Conservation (phyloP, 1,140 invertebrate genomes). For the Temnothorax longispinosus region DNA sequence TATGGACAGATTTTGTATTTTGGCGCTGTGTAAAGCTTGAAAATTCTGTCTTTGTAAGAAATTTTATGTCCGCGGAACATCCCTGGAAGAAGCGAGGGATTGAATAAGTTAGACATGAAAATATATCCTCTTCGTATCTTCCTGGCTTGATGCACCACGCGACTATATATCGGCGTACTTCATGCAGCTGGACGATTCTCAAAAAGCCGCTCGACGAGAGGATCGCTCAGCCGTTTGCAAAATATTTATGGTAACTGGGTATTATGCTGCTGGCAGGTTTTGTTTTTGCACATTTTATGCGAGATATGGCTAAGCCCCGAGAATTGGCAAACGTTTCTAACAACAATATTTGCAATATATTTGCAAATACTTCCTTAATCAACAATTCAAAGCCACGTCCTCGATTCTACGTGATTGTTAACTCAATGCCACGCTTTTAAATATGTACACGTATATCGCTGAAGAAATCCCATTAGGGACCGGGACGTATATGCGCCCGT, state of each 20-base stretch:
- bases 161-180: slow-evolving; percentile 31
- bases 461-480: slow-evolving; percentile 10
- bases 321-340: slow-evolving; percentile 26
- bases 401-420: neutral
- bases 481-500: neutral
- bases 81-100: neutral
- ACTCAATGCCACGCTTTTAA: neutral
- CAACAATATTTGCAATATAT: neutral
- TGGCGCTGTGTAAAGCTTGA: neutral
- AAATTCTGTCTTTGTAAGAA: neutral
- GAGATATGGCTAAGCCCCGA: neutral
- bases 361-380: neutral
- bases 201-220: slow-evolving; percentile 41
- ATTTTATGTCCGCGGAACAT: neutral
- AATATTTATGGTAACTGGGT: slow-evolving; percentile 46
- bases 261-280: slow-evolving; percentile 20
- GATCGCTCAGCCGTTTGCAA: slow-evolving; percentile 36
- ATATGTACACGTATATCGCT: neutral
- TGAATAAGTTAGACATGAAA: slow-evolving; percentile 39
- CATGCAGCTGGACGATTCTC: slow-evolving; percentile 41
- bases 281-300: slow-evolving; percentile 24
- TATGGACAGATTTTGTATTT: neutral
- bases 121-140: slow-evolving; percentile 31
- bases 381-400: neutral
- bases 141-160: neutral